phyloP scores from a whole-genome alignment of 2,888 invertebrate genomes.

The Rhagonycha fulva region DNA sequence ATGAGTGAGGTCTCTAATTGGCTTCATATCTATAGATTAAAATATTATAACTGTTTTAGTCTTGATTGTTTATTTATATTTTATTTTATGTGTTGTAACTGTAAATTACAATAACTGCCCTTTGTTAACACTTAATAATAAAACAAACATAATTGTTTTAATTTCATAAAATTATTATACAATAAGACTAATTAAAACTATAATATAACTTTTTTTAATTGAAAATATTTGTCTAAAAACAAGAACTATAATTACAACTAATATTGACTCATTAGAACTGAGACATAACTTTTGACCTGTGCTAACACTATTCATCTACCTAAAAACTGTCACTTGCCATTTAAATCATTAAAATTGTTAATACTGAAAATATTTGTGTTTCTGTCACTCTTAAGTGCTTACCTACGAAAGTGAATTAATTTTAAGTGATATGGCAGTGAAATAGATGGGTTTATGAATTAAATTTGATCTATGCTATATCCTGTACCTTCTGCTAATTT shows the following conservation, averaged over 20 bases:
- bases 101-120: too few species aligned
- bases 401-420: slow-evolving; percentile 2
- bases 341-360: slow-evolving; percentile 14
- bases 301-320: slow-evolving; percentile 34
- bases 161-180: not conserved
- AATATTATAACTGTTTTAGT: too few species aligned
- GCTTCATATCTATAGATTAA: too few species aligned
- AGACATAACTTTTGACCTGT: slow-evolving; percentile 36
- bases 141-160: not conserved
- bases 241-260: slow-evolving; percentile 12
- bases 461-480: slow-evolving; percentile 25
- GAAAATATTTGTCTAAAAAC: not conserved
- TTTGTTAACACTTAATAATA: too few species aligned
- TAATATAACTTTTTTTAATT: not conserved
- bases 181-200: not conserved
- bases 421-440: slow-evolving; percentile 4
- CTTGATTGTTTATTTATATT: too few species aligned
- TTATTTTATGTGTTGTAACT: too few species aligned
- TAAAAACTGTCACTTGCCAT: slow-evolving; percentile 15
- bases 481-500: slow-evolving; percentile 24
- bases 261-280: slow-evolving; percentile 36
- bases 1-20: too few species aligned
- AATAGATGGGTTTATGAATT: slow-evolving; percentile 15
- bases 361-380: not conserved
- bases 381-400: slow-evolving; percentile 5